These are phyloP conservation scores for Protaetia brevitarsis DNA, from an alignment of 1,140 invertebrate genomes.

Conservation along the genomic window DNA sequence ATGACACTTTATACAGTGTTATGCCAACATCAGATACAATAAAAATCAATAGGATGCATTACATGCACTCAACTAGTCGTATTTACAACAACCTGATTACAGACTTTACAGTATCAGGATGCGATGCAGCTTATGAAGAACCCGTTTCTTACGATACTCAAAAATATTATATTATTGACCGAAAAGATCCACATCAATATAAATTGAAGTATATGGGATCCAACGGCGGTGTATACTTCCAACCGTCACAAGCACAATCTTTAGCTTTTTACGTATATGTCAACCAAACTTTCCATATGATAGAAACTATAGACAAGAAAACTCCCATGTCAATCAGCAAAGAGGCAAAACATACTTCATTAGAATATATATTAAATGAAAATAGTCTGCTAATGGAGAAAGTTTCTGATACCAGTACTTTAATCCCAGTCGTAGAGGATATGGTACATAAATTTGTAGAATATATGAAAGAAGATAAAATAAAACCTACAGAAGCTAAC, in stretches of 20 bases:
- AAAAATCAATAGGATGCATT: conserved; percentile 33
- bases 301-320: conserved; percentile 29
- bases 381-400: not conserved
- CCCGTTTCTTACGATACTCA: conserved; percentile 28
- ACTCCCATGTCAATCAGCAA: conserved; percentile 24
- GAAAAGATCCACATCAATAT: conserved; percentile 25
- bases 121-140: conserved; percentile 30
- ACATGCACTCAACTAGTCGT: conserved; percentile 26
- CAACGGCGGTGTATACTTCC: conserved; percentile 43
- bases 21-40: conserved; percentile 23
- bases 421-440: conserved; percentile 42
- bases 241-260: conserved; percentile 46
- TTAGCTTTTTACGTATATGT: conserved; percentile 47
- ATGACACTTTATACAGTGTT: conserved; percentile 31
- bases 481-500: conserved; percentile 43
- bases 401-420: not conserved
- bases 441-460: conserved; percentile 44
- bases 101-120: conserved; percentile 19
- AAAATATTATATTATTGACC: conserved; percentile 27
- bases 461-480: conserved; percentile 47
- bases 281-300: conserved; percentile 48
- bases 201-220: conserved; percentile 30
- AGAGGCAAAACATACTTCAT: conserved; percentile 30
- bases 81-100: conserved; percentile 27
- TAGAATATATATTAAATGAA: not conserved